Base-by-base conservation (phyloP, 2,797 vertebrate genomes). In the Myoxocephalus aenaeus region DNA sequence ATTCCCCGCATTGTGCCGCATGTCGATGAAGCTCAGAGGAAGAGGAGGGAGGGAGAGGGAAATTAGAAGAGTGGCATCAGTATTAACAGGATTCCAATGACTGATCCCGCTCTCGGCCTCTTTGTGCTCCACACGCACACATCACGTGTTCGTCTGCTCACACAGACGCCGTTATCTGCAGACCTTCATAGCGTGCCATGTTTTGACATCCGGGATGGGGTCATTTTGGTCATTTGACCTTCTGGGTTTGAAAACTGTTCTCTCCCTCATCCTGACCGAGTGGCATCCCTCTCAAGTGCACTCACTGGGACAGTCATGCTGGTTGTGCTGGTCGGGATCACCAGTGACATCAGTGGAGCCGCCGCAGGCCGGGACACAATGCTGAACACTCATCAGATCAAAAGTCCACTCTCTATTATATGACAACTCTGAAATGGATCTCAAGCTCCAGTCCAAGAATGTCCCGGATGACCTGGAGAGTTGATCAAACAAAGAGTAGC, bases 1-100 rank as follows among this genome's bases (percentile, higher is more conserved):
- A 68, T 74, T 46, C 36, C 34, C 81, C 67, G 73, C 73, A 65
- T 79, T 77, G 69, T 73, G 34, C 58, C 58, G 27, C 61, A 32
- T 65, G 74, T 78, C 82, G 73, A 67, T 73, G 70, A 78, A 70
- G 70, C 59, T 84, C 40, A 50, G 34, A 74, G 46, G 69, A 12
- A 34, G 22, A 67, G 62, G 25, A 27, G 40, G 11, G 38, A 13
- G 40, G 7, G 12, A 14, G 40, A 1, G 22, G 46, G 4, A 1
- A 65, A 61, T 51, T 54, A 51, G 27, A 58, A 40, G 57, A n/a
- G 44, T 56, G 25, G 1, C 34, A 36, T 75, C 20, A 15, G 29
- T 67, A 44, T 77, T 77, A 67, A 75, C 34, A 70, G 48, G 63
- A 58, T 63, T 76, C 13, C 50, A 81, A 73, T 65, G 1, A 76